Base-by-base conservation (phyloP, 2,113 vertebrate genomes). In the Eretmochelys imbricata region DNA sequence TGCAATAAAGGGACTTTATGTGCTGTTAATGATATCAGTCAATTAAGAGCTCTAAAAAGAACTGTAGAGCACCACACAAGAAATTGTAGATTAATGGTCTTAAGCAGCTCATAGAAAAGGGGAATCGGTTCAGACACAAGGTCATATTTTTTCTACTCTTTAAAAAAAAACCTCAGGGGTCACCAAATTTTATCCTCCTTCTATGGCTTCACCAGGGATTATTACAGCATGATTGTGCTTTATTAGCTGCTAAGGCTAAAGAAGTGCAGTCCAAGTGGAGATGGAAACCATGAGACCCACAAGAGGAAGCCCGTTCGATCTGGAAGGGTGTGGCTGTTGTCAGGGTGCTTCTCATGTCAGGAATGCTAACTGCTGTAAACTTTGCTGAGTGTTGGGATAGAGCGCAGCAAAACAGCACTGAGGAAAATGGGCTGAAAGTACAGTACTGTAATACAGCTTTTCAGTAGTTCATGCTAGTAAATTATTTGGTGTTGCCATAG, bases 81-180 rank as follows among this genome's bases (percentile, higher is more conserved):
- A 49, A 78, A 51, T 0, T 0, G 31, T 11, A n/a, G 2, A 27
- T n/a, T 57, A 57, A 53, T 25, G 57, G 17, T 31, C 12, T 14
- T 9, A 49, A 13, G 35, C 13, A 65, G 8, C 4, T 8, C 50
- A 75, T 4, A 78, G 4, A 78, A 50, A 3, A 92, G 25, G 8
- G 14, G 17, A 72, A 0, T 0, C 76, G 10, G 11, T 31, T 62
- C 27, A 62, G 16, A 31, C 46, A 29, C n/a, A 59, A 50, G 35
- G 29, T 42, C 17, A 75, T 35, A 89, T 22, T 46, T 87, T 14
- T 55, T 38, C n/a, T 7, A 4, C 5, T 48, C 10, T 19, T 53
- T 42, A 42, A 75, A 75, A 75, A 75, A 11, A 20, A 42, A 6
- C 7, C 6, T 19, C 25, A 4, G 2, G 31, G 5, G 1, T 22